Base-by-base conservation (phyloP, 2,888 invertebrate species). In the Oligia fasciuncula region DNA sequence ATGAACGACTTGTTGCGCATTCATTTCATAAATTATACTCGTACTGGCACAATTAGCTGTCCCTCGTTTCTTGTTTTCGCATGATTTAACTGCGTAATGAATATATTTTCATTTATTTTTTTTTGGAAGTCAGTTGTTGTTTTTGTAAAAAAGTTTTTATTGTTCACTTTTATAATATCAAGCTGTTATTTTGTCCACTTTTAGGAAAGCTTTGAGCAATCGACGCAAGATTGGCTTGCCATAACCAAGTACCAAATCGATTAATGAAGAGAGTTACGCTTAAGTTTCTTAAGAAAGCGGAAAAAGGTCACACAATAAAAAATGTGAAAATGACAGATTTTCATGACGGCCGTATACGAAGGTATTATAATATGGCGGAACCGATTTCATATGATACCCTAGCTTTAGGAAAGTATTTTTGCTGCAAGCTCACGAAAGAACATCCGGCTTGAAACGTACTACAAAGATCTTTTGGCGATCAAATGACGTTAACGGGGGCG, bases 1-100 rank as follows among this genome's bases (percentile, higher is more conserved):
- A 88, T 84, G 80, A 66, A 84, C 63, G 73, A 81, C 87, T 87
- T 88, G 85, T 88, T 82, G 88, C 85, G 75, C 76, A 82, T 88
- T 82, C 63, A 77, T 72, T 79, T 80, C 13, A 79, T 81, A 81
- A 86, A 73, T 85, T 83, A 79, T 77, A 71, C 72, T 40, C 8
- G 54, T 69, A 72, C 70, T 76, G 29, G 54, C 67, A 81, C 74
- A 87, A 84, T 87, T 85, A 86, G 71, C 73, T 46, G 79, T 69
- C 70, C 65, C 9, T 49, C 66, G 65, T 73, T 60, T 71, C 81
- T 73, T 77, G 76, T 76, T 72, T 83, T 66, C n/a, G 72, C 68
- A 67, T 70, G 68, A 80, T 76, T 74, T 71, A 76, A 68, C 65
- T 65, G 8, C 49, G 62, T 62, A 54, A 70, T 79, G 17, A 71